phyloP scores from a whole-genome alignment of 53 echinoderm and acorn worm genomes.

The Astropecten irregularis region DNA sequence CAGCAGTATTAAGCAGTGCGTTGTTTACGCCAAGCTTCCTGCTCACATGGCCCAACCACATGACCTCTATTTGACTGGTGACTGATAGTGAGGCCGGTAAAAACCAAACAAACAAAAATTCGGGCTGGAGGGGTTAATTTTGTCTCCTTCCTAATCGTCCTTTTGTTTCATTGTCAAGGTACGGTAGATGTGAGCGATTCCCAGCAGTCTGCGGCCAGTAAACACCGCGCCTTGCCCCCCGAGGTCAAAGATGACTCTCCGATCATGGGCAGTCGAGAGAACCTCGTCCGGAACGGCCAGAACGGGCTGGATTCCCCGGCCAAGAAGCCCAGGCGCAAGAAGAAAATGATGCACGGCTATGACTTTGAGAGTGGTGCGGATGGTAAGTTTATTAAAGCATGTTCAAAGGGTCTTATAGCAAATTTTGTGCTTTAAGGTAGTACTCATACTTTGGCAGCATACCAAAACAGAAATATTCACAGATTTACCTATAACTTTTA shows the following conservation, averaged over 20 bases:
- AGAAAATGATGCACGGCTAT: slow-evolving; percentile 35
- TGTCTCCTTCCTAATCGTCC: not conserved
- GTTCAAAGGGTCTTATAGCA: too few species aligned
- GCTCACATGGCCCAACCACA: too few species aligned
- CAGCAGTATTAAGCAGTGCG: too few species aligned
- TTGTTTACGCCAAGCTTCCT: too few species aligned
- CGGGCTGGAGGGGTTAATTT: not conserved
- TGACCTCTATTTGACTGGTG: too few species aligned
- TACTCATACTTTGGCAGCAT: too few species aligned
- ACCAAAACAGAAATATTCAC: too few species aligned
- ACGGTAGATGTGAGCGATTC: slow-evolving; percentile 63
- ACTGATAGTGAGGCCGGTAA: too few species aligned
- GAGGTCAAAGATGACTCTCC: slow-evolving; percentile 31
- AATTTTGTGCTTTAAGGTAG: too few species aligned
- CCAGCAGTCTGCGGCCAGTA: slow-evolving; percentile 51
- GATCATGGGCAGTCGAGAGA: slow-evolving; percentile 51
- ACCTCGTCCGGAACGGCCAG: slow-evolving; percentile 42
- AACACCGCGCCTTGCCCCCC: not conserved
- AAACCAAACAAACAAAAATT: not conserved
- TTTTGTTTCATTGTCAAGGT: not conserved
- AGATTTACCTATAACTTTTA: too few species aligned
- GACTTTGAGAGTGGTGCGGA: slow-evolving; percentile 62
- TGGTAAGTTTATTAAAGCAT: slow-evolving; percentile 47
- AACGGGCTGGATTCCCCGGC: not conserved
- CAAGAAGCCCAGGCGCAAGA: slow-evolving; percentile 43